These are phyloP conservation scores for Chloromyia formosa DNA, from an alignment of 2,888 invertebrate species.

Conservation along the genomic window DNA sequence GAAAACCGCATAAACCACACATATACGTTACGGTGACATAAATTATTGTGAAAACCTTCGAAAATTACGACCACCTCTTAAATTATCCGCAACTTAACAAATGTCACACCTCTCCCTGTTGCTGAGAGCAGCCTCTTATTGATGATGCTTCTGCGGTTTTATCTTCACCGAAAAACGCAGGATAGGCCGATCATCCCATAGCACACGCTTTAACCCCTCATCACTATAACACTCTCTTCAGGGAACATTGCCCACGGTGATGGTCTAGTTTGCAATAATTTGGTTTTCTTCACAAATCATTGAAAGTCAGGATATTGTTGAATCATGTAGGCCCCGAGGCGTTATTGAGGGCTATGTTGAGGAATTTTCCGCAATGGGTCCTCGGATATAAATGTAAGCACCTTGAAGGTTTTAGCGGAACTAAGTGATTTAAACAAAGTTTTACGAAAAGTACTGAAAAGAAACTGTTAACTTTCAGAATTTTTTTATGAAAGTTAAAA, in stretches of 20 bases:
- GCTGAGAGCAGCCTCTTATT: slow-evolving; percentile 44
- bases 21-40: slow-evolving; percentile 13
- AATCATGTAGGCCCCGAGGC: neutral
- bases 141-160: slow-evolving; percentile 43
- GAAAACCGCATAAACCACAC: too few species aligned
- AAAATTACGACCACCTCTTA: slow-evolving; percentile 45
- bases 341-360: neutral
- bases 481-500: too few species aligned
- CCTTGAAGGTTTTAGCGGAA: too few species aligned
- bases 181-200: slow-evolving; percentile 14
- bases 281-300: slow-evolving; percentile 49
- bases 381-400: too few species aligned
- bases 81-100: slow-evolving; percentile 51
- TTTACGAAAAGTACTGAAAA: too few species aligned
- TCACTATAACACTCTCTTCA: neutral
- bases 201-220: slow-evolving; percentile 37
- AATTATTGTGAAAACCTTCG: slow-evolving; percentile 26
- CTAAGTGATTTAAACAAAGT: too few species aligned
- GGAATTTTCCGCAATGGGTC: slow-evolving; percentile 35
- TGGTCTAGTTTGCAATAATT: slow-evolving; percentile 45
- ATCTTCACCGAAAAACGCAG: slow-evolving; percentile 9
- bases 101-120: slow-evolving; percentile 50
- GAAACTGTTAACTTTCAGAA: too few species aligned
- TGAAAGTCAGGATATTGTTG: slow-evolving; percentile 30
- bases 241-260: neutral